phyloP scores from a whole-genome alignment of 2,888 invertebrate species.

The Rapana venosa region DNA sequence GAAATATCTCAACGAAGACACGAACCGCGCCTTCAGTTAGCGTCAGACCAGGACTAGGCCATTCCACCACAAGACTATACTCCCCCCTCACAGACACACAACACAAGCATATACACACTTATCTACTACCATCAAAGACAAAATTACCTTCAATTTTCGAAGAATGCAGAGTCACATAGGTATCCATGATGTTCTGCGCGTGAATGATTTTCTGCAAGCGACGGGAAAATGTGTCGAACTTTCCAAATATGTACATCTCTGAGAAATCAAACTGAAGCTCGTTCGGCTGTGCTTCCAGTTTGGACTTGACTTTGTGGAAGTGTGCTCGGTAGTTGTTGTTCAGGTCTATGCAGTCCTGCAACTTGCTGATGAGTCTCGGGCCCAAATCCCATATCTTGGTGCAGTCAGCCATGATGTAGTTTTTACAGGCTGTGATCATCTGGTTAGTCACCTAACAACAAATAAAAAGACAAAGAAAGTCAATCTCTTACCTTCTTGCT shows the following conservation, averaged over 20 bases:
- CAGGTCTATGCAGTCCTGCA: constrained; percentile 80
- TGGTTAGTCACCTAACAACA: constrained; percentile 76
- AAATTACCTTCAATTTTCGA: constrained; percentile 57
- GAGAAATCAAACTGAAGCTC: constrained; percentile 77
- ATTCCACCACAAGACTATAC: no score
- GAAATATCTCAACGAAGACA: no score
- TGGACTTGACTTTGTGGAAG: constrained; percentile 80
- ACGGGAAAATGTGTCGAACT: constrained; percentile 76
- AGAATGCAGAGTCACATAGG: constrained; percentile 35
- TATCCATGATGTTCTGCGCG: constrained; percentile 41
- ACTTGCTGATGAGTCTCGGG: constrained; percentile 60
- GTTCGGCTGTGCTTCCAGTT: constrained; percentile 68
- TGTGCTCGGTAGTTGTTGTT: constrained; percentile 82
- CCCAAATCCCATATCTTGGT: constrained; percentile 72
- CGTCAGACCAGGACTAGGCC: no score
- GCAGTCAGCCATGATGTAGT: constrained; percentile 72
- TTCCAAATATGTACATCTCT: constrained; percentile 78
- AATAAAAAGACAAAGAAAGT: neutral
- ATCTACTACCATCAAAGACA: neutral
- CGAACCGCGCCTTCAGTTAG: no score
- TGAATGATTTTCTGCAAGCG: constrained; percentile 72
- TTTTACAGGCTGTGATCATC: constrained; percentile 77
- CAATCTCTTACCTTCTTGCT: no score
- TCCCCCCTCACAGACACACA: no score
- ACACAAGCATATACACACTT: no score